phyloP scores from a whole-genome alignment of 2,113 vertebrate species.

The Platichthys stellatus region DNA sequence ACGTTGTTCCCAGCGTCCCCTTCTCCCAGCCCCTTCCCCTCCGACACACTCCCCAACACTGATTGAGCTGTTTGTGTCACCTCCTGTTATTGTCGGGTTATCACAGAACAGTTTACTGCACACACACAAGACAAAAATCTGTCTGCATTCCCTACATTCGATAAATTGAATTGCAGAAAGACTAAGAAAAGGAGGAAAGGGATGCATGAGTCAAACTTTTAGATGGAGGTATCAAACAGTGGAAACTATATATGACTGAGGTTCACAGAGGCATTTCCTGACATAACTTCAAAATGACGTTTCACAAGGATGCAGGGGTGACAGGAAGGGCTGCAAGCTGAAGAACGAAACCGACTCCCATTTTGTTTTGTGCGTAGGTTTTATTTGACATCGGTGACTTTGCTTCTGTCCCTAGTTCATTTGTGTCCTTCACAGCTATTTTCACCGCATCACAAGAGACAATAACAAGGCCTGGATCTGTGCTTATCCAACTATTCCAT shows the following conservation, averaged over 20 bases:
- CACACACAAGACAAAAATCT: not conserved
- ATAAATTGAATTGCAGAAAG: conserved; percentile 18
- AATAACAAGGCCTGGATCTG: conserved; percentile 11
- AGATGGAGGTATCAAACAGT: conserved; percentile 51
- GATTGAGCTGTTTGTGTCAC: conserved; percentile 74
- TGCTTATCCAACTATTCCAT: conserved; percentile 20
- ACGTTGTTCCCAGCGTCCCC: conserved; percentile 76
- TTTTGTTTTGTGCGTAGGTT: conserved; percentile 3
- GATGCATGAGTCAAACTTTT: conserved; percentile 31
- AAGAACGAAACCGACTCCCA: conserved; percentile 13
- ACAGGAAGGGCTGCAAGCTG: conserved; percentile 32
- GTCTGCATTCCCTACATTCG: conserved; percentile 1
- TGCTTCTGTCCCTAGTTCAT: not conserved
- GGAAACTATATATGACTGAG: conserved; percentile 62
- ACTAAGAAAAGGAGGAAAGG: conserved; percentile 36
- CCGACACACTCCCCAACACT: conserved; percentile 61
- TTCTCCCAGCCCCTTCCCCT: conserved; percentile 58
- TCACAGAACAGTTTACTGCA: conserved; percentile 27
- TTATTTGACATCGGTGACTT: conserved; percentile 2
- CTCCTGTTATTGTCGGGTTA: conserved; percentile 77
- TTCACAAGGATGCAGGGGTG: conserved; percentile 35
- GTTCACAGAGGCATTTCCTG: conserved; percentile 70
- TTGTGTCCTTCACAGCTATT: conserved; percentile 17
- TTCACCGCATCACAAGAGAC: conserved; percentile 7
- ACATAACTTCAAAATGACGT: conserved; percentile 48